phyloP scores from a whole-genome alignment of 2,888 invertebrate genomes.

The Ophioninae sp. region DNA sequence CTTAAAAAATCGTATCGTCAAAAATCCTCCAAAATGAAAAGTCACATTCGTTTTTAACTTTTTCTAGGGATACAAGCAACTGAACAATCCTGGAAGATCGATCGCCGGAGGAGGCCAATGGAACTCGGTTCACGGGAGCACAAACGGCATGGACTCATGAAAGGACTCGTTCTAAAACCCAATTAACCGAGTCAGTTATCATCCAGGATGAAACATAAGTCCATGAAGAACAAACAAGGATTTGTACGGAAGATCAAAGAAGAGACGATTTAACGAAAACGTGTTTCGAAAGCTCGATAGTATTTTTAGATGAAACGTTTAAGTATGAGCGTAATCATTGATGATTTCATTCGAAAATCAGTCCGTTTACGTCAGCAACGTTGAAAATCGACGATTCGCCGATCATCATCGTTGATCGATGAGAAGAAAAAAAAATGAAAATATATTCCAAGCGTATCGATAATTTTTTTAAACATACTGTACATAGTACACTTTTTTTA shows the following conservation, averaged over 20 bases:
- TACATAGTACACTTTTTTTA: slow-evolving; percentile 64
- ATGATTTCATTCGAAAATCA: not conserved
- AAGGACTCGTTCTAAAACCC: not conserved
- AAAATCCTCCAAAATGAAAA: not conserved
- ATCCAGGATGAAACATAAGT: slow-evolving; percentile 36
- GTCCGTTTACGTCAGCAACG: not conserved
- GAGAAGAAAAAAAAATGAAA: not conserved
- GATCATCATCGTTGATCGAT: not conserved
- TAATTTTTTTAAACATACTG: slow-evolving; percentile 52
- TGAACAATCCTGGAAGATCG: slow-evolving; percentile 71
- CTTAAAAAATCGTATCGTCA: not conserved
- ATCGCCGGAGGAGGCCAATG: slow-evolving; percentile 67
- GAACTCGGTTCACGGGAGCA: slow-evolving; percentile 46
- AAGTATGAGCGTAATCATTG: slow-evolving; percentile 20
- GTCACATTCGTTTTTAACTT: not conserved
- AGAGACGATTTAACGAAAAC: slow-evolving; percentile 2
- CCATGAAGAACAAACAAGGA: slow-evolving; percentile 30
- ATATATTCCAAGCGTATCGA: not conserved
- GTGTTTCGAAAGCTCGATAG: slow-evolving; percentile 32
- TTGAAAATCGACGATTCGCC: slow-evolving; percentile 5
- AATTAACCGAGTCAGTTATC: slow-evolving; percentile 20
- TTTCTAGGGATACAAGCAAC: slow-evolving; percentile 77
- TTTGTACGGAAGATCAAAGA: slow-evolving; percentile 15
- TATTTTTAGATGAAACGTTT: slow-evolving; percentile 51
- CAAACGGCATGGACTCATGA: slow-evolving; percentile 33